phyloP scores from a whole-genome alignment of 1,140 invertebrate species.

The Bombus impatiens region DNA sequence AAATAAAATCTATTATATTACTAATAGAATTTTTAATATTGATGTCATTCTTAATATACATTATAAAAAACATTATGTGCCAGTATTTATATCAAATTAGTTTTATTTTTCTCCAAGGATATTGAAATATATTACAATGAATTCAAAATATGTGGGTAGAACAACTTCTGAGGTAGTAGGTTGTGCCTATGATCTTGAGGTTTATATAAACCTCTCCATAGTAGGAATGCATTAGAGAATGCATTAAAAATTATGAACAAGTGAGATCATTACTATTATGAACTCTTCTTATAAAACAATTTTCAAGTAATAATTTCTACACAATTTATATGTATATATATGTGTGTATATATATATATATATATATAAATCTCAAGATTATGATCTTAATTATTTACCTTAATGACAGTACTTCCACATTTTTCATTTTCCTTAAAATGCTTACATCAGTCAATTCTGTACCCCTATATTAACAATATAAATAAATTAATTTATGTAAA shows the following conservation, averaged over 20 bases:
- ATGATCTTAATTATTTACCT: slow-evolving; percentile 83
- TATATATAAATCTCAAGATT: neutral
- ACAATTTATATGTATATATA: neutral
- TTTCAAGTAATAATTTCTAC: slow-evolving; percentile 1
- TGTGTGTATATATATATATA: neutral
- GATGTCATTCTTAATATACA: neutral
- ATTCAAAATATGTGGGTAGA: slow-evolving; percentile 69
- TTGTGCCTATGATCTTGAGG: slow-evolving; percentile 68
- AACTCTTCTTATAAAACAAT: neutral
- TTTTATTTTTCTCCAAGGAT: neutral
- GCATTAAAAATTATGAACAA: slow-evolving; percentile 12
- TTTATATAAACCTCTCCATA: slow-evolving; percentile 70
- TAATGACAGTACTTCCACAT: slow-evolving; percentile 90
- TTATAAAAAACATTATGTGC: neutral
- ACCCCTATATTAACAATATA: slow-evolving; percentile 86
- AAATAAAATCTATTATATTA: neutral
- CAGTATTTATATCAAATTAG: neutral
- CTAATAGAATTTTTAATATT: neutral
- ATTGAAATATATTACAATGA: slow-evolving; percentile 35
- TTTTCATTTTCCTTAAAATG: slow-evolving; percentile 88
- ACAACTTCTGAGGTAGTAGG: slow-evolving; percentile 74
- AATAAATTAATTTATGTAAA: slow-evolving; percentile 16
- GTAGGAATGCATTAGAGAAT: slow-evolving; percentile 55
- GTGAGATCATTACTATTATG: slow-evolving; percentile 32
- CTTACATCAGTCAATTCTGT: slow-evolving; percentile 91